Evolutionary conservation across 2,113 vertebrate genomes (phyloP).

Genomic region (Peromyscus leucopus): DNA sequence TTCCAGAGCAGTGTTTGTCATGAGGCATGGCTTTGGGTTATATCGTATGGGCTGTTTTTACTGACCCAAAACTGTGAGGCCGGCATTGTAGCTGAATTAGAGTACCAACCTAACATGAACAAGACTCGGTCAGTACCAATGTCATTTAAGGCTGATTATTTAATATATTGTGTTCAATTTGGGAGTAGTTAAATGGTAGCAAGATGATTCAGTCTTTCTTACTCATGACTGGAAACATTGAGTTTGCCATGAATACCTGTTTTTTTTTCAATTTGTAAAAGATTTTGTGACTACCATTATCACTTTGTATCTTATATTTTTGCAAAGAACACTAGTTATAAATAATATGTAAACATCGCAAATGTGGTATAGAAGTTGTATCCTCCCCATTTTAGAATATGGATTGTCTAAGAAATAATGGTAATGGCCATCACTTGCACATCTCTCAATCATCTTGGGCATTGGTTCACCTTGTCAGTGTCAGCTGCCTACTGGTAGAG

Average conservation of each 20-base stretch:
- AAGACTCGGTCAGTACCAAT: not conserved
- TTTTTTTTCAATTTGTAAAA: not conserved
- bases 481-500: not conserved
- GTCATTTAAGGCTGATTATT: not conserved
- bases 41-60: not conserved
- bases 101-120: not conserved
- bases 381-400: not conserved
- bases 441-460: not conserved
- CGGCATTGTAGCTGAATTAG: not conserved
- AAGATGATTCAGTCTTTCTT: not conserved
- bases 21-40: not conserved
- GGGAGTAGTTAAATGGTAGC: not conserved
- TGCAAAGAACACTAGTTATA: not conserved
- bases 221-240: not conserved
- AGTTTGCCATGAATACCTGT: not conserved
- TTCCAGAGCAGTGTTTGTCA: not conserved
- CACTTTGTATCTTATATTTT: not conserved
- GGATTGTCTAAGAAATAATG: not conserved
- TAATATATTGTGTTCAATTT: not conserved
- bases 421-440: not conserved
- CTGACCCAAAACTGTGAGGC: not conserved
- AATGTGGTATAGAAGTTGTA: not conserved
- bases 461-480: not conserved
- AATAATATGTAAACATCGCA: constrained; percentile 24
- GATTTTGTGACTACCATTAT: not conserved